A percentile compares a stretch with the other conserved stretches of the same genome.
These are phyloP conservation scores for Sturnira hondurensis DNA, from an alignment of 2,113 vertebrate species.

Conservation along the genomic window DNA sequence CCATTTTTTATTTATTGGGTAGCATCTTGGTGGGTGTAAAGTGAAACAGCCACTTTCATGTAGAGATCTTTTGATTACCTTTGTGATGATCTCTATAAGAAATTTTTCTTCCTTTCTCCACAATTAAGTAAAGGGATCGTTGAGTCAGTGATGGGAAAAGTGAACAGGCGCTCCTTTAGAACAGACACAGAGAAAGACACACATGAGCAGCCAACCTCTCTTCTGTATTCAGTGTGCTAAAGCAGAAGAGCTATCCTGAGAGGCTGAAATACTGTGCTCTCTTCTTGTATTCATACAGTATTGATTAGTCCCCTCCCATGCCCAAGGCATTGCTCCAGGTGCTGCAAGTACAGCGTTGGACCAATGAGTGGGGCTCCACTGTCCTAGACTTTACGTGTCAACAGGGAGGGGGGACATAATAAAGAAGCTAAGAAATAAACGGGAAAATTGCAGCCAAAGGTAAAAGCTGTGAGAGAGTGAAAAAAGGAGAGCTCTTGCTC, in stretches of 20 bases:
- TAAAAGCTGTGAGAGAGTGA: background rate
- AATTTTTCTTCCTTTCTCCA: background rate
- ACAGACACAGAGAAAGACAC: no score
- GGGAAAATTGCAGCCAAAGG: background rate
- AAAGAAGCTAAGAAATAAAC: background rate
- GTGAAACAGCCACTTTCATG: background rate
- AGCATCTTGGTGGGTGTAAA: background rate
- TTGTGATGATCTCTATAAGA: background rate
- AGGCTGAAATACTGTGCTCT: background rate
- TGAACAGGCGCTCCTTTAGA: background rate
- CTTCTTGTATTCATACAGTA: background rate
- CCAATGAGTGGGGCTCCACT: background rate
- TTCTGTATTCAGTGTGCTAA: rapidly evolving
- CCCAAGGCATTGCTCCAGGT: background rate
- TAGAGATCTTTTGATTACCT: background rate
- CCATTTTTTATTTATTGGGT: background rate
- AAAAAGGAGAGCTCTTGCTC: background rate
- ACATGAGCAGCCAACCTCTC: background rate
- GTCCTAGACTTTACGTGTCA: background rate
- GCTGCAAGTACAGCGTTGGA: background rate
- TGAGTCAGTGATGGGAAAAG: background rate
- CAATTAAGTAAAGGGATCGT: background rate
- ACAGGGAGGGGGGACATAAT: background rate
- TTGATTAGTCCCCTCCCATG: background rate
- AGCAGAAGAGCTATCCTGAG: background rate